Evolutionary conservation across 2,113 vertebrate species (phyloP).

Genomic region (Microcebus ravelobensis): DNA sequence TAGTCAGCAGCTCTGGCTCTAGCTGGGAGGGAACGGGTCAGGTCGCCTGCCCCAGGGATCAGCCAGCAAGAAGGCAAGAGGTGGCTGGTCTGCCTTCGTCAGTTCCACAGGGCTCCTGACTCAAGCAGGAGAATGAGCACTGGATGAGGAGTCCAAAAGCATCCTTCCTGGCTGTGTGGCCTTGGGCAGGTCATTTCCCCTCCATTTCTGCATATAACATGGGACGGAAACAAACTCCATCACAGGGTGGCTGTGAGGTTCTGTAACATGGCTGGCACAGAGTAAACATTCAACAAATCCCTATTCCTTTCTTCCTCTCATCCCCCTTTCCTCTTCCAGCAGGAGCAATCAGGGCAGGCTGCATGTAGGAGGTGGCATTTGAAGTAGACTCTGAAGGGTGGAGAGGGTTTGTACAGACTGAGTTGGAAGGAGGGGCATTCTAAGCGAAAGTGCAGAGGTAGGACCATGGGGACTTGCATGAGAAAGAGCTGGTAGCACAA

Average conservation of each 20-base stretch:
- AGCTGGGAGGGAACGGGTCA: not conserved
- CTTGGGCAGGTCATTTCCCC: not conserved
- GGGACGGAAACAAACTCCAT: not conserved
- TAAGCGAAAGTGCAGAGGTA: not conserved
- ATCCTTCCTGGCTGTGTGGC: not conserved
- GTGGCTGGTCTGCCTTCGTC: not conserved
- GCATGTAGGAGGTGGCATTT: not conserved
- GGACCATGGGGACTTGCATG: not conserved
- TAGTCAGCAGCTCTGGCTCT: conserved; percentile 57
- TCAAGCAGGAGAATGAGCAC: not conserved
- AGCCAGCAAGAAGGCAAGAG: not conserved
- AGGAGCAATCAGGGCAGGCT: not conserved
- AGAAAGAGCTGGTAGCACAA: not conserved
- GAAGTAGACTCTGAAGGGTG: not conserved
- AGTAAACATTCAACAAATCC: not conserved
- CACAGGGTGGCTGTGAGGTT: not conserved
- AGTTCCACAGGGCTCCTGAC: not conserved
- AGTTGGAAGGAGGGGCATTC: not conserved
- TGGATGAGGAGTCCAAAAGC: not conserved
- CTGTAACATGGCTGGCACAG: not conserved
- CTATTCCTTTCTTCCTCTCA: not conserved
- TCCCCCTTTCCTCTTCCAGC: not conserved
- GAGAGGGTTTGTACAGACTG: not conserved
- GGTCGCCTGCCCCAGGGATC: not conserved
- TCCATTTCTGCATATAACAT: not conserved